phyloP scores from a whole-genome alignment of 2,113 vertebrate genomes.

The Pedionomus torquatus region DNA sequence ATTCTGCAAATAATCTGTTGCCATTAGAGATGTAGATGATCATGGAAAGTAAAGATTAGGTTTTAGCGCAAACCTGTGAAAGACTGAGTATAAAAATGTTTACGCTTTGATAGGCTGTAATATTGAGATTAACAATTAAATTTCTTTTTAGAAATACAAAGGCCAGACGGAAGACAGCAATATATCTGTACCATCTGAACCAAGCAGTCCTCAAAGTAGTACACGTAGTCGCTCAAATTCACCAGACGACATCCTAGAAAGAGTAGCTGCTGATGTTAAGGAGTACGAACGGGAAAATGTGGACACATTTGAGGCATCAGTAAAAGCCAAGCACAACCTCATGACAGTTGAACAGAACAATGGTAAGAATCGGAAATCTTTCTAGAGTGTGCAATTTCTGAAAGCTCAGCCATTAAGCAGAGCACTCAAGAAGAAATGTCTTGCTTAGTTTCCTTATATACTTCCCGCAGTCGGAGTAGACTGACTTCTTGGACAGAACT shows the following conservation, averaged over 20 bases:
- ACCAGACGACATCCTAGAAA: conserved; percentile 93
- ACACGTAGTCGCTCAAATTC: conserved; percentile 92
- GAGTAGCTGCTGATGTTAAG: conserved; percentile 95
- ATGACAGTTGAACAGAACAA: conserved; percentile 94
- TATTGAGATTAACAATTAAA: background rate
- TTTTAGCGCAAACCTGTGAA: background rate
- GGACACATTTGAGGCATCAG: conserved; percentile 93
- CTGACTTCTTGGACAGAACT: background rate
- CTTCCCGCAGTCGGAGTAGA: background rate
- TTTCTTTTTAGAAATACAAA: conserved; percentile 89
- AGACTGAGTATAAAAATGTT: background rate
- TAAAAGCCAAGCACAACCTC: conserved; percentile 97
- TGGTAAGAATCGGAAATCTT: conserved; percentile 74
- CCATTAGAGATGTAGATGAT: background rate
- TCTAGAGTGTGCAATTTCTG: background rate
- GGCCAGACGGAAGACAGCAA: conserved; percentile 90
- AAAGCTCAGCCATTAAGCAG: background rate
- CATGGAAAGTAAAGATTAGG: background rate
- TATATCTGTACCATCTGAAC: conserved; percentile 88
- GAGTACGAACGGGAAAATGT: conserved; percentile 96
- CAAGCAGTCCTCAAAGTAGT: conserved; percentile 96
- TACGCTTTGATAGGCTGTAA: background rate
- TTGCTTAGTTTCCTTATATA: background rate
- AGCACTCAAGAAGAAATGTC: background rate
- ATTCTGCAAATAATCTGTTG: background rate